Evolutionary conservation across 2,113 vertebrate genomes (phyloP).

Genomic region (Tor tambroides): DNA sequence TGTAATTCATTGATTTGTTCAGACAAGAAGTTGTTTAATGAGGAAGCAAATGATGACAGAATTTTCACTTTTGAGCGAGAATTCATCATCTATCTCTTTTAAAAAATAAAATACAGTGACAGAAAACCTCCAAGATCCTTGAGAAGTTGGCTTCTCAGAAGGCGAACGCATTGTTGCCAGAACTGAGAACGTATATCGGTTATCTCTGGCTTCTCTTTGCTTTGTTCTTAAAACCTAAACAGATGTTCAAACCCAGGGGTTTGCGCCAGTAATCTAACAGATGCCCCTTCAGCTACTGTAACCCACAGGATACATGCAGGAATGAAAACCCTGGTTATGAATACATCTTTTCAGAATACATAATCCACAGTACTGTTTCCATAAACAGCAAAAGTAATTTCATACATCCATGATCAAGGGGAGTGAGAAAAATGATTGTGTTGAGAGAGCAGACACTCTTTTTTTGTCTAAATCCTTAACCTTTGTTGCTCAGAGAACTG

Average conservation of each 20-base stretch:
- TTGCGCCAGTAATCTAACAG: slow-evolving; percentile 38
- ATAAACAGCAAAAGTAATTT: slow-evolving; percentile 49
- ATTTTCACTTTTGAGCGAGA: background rate
- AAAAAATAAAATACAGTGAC: background rate
- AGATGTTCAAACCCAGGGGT: slow-evolving; percentile 61
- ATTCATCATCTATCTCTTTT: background rate
- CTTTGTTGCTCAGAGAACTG: slow-evolving; percentile 36
- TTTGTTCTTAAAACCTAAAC: slow-evolving; percentile 67
- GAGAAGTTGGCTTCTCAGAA: background rate
- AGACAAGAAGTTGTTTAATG: background rate
- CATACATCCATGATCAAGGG: slow-evolving; percentile 52
- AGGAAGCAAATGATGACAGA: background rate
- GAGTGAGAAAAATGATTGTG: slow-evolving; percentile 37
- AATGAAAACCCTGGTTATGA: slow-evolving; percentile 54
- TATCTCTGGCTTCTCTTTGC: slow-evolving; percentile 59
- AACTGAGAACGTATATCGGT: slow-evolving; percentile 56
- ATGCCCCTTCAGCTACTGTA: slow-evolving; percentile 44
- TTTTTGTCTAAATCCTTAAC: slow-evolving; percentile 41
- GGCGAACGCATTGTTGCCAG: slow-evolving; percentile 56
- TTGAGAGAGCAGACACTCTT: slow-evolving; percentile 18
- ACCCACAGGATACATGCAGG: slow-evolving; percentile 39
- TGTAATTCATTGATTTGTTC: background rate
- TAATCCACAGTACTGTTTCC: slow-evolving; percentile 47
- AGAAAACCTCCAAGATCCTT: background rate
- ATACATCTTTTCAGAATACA: slow-evolving; percentile 48